Evolutionary conservation across 1,140 invertebrate species (phyloP).

Genomic region (Reticulitermes speratus): DNA sequence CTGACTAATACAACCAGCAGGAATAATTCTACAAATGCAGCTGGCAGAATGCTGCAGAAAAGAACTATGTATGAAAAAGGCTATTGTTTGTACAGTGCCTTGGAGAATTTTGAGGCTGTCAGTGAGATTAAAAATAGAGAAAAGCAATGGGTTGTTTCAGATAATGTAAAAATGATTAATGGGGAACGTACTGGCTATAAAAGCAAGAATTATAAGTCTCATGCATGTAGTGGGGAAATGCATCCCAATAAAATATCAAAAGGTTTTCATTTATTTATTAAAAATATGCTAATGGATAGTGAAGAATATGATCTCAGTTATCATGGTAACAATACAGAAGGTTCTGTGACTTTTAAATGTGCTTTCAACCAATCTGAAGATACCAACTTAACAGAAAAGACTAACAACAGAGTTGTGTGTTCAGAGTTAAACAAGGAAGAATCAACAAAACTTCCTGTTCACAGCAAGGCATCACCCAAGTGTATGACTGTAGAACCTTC

Average conservation of each 20-base stretch:
- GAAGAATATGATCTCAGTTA: slow-evolving; percentile 1
- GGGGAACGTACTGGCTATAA: neutral
- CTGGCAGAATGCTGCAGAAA: neutral
- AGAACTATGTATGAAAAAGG: neutral
- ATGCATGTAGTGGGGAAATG: neutral
- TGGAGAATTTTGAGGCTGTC: neutral
- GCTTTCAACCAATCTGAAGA: neutral
- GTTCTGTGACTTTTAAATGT: neutral
- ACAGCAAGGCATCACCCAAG: neutral
- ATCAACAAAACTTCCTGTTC: neutral
- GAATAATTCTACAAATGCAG: neutral
- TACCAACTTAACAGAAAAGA: slow-evolving; percentile 11
- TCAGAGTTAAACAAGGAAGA: neutral
- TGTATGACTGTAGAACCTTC: neutral
- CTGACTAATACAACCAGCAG: neutral
- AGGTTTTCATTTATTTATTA: neutral
- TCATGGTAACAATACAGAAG: neutral
- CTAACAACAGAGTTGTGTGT: neutral
- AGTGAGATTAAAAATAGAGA: neutral
- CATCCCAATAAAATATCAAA: neutral
- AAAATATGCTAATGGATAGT: neutral
- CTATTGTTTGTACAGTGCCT: neutral
- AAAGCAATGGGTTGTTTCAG: neutral
- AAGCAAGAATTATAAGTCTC: neutral
- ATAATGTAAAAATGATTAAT: neutral